These are phyloP conservation scores for Drosophila rhopaloa DNA, from an alignment of 1,140 invertebrate species.

Conservation along the genomic window DNA sequence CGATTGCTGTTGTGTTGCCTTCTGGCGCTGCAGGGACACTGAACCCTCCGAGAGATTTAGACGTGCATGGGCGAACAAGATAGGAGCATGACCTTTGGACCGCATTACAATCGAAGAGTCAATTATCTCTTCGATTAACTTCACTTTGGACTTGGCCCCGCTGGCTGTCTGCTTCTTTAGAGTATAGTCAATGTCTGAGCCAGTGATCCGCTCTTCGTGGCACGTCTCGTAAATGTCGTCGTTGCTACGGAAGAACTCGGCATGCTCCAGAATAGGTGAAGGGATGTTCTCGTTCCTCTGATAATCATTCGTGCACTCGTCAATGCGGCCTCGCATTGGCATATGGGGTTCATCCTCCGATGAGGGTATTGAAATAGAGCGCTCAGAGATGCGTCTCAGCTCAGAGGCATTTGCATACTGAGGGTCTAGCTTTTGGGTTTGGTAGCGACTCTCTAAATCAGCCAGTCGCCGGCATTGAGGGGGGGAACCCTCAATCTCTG, in stretches of 20 bases:
- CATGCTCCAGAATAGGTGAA: constrained; percentile 87
- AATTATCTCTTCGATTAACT: constrained; percentile 83
- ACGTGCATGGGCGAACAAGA: constrained; percentile 91
- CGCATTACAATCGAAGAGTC: constrained; percentile 83
- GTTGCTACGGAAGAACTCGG: constrained; percentile 87
- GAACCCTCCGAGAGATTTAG: constrained; percentile 93
- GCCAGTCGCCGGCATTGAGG: constrained; percentile 87
- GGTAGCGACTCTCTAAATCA: constrained; percentile 87
- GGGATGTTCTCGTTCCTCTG: constrained; percentile 87
- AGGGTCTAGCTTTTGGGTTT: constrained; percentile 87
- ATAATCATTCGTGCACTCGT: constrained; percentile 86
- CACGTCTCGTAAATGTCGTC: constrained; percentile 85
- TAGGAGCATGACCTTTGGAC: constrained; percentile 89
- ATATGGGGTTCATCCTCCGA: constrained; percentile 88
- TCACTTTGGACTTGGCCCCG: constrained; percentile 71
- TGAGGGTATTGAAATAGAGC: constrained; percentile 89
- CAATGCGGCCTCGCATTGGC: constrained; percentile 77
- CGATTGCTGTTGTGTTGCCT: constrained; percentile 88
- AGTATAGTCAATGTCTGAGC: constrained; percentile 78
- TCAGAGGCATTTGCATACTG: constrained; percentile 87
- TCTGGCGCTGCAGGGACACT: constrained; percentile 90
- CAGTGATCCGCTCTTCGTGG: constrained; percentile 77
- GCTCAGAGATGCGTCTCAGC: constrained; percentile 88
- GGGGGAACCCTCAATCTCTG: constrained; percentile 89
- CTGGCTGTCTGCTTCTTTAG: constrained; percentile 78